phyloP scores from a whole-genome alignment of 1,140 invertebrate species.

The Andrena cerasifolii region DNA sequence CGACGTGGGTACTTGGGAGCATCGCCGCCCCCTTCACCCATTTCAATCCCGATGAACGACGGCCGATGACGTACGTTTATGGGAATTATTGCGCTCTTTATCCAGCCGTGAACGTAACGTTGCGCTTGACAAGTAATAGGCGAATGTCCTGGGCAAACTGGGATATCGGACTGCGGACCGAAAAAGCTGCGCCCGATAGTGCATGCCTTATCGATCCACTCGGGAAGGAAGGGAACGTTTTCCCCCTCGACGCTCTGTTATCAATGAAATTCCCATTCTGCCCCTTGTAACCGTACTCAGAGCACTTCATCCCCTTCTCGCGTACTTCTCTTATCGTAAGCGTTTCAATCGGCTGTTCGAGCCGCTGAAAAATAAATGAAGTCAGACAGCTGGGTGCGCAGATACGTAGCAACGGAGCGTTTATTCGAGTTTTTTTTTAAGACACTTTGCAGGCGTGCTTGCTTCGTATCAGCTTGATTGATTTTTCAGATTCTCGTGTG shows the following conservation, averaged over 20 bases:
- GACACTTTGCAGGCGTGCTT: too few species aligned
- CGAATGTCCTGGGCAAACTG: neutral
- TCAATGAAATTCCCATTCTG: slow-evolving; percentile 45
- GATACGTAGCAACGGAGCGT: neutral
- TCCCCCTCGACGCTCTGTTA: slow-evolving; percentile 36
- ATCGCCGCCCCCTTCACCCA: neutral
- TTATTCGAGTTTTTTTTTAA: neutral
- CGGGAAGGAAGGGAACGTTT: neutral
- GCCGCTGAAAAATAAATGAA: slow-evolving; percentile 32
- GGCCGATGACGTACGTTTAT: neutral
- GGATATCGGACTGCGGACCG: neutral
- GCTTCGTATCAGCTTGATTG: too few species aligned
- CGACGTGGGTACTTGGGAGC: too few species aligned
- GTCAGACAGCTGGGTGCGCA: slow-evolving; percentile 1
- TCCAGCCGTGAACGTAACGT: neutral
- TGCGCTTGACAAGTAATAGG: neutral
- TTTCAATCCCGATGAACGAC: neutral
- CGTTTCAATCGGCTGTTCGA: neutral
- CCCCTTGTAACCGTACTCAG: slow-evolving; percentile 24
- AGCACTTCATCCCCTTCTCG: slow-evolving; percentile 20
- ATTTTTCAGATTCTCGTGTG: too few species aligned
- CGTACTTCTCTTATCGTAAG: slow-evolving; percentile 21
- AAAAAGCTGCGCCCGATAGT: slow-evolving; percentile 5
- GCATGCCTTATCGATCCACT: slow-evolving; percentile 33
- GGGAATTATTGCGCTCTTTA: neutral